phyloP scores from a whole-genome alignment of 2,797 vertebrate genomes.

The Micropoecilia bifurca region DNA sequence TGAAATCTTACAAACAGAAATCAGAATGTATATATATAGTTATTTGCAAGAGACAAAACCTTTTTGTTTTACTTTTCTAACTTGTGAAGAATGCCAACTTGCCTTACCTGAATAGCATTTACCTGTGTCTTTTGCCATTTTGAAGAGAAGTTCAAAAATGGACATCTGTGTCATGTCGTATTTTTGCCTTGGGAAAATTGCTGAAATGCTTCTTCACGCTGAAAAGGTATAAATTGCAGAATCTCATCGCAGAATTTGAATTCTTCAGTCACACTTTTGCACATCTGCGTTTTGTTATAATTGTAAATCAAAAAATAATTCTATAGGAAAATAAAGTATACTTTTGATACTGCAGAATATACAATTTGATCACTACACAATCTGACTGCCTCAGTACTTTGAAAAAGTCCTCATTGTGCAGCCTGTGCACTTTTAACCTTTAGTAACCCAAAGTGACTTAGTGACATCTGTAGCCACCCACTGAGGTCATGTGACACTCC shows the following conservation, averaged over 20 bases:
- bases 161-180: too few relatives aligned
- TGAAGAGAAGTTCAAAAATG: too few relatives aligned
- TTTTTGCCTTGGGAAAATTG: too few relatives aligned
- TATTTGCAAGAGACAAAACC: background rate
- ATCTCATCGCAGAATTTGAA: background rate
- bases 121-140: too few relatives aligned
- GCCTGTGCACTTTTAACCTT: background rate
- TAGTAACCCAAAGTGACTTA: background rate
- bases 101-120: background rate
- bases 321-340: background rate
- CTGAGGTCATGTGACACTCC: background rate
- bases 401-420: background rate
- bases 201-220: background rate
- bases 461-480: background rate
- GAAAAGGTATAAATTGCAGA: too few relatives aligned
- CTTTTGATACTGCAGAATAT: background rate
- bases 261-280: background rate
- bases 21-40: background rate
- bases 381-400: background rate
- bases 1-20: background rate
- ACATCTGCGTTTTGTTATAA: background rate
- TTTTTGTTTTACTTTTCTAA: background rate
- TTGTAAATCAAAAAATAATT: background rate
- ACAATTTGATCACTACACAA: background rate
- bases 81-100: background rate